Percentiles rank a stretch among this genome's conserved stretches.
These are phyloP conservation scores for Phrynosoma blainvillii DNA, from an alignment of 2,113 vertebrate genomes.

Conservation along the genomic window DNA sequence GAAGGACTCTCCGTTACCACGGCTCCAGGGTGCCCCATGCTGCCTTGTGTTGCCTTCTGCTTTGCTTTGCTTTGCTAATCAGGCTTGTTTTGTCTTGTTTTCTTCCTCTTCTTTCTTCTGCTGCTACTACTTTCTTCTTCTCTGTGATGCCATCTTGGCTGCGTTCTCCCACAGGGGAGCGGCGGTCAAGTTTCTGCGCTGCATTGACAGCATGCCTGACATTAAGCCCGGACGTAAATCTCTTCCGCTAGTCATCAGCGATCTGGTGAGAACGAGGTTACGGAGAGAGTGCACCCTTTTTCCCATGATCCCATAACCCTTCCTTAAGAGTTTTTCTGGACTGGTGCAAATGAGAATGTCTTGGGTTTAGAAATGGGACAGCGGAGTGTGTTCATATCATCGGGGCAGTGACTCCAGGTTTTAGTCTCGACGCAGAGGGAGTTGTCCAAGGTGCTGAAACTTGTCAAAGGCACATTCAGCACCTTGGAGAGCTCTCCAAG, in stretches of 20 bases:
- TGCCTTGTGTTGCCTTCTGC: slow-evolving; percentile 23
- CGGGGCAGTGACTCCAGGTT: too few relatives aligned
- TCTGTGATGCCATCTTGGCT: slow-evolving; percentile 42
- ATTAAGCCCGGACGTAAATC: slow-evolving; percentile 80
- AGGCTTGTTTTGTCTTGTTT: neutral
- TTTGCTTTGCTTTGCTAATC: slow-evolving; percentile 30
- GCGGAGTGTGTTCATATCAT: neutral
- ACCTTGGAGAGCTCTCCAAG: too few relatives aligned
- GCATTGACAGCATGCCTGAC: slow-evolving; percentile 81
- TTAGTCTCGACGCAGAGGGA: too few relatives aligned
- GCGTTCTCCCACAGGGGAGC: slow-evolving; percentile 65
- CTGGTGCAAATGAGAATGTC: neutral
- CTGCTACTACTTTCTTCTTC: slow-evolving; percentile 24
- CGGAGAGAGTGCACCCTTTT: slow-evolving; percentile 52
- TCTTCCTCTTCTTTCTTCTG: neutral
- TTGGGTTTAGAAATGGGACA: neutral
- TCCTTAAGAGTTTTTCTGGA: neutral
- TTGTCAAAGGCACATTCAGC: too few relatives aligned
- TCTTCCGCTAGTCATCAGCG: slow-evolving; percentile 79
- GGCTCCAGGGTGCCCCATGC: slow-evolving; percentile 19
- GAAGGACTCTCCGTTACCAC: neutral
- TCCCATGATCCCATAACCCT: neutral
- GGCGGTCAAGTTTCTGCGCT: slow-evolving; percentile 76
- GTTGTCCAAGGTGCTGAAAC: too few relatives aligned
- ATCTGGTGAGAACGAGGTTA: slow-evolving; percentile 75